Conservation (phyloP, 2,888 invertebrate genomes). For the Chaetogeoica ovagalla region DNA sequence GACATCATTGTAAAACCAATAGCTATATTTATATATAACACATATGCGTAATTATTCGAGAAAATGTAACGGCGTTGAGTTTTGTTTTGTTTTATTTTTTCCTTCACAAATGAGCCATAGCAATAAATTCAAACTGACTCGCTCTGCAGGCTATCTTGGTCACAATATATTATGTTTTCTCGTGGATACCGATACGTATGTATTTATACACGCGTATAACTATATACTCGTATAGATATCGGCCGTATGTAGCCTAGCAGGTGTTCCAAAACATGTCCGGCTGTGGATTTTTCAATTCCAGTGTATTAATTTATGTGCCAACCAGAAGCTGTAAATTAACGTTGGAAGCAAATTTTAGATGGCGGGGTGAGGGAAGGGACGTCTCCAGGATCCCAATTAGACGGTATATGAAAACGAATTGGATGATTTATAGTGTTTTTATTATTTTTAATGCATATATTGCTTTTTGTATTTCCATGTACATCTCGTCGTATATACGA, state of each 20-base stretch:
- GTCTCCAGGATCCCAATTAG: slow-evolving; percentile 41
- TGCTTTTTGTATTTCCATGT: too few species aligned
- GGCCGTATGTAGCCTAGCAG: slow-evolving; percentile 17
- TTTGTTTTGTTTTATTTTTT: too few species aligned
- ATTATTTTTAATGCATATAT: slow-evolving; percentile 19
- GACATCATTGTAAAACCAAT: too few species aligned
- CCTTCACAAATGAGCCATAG: background rate
- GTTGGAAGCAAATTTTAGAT: slow-evolving; percentile 9
- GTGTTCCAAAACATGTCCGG: slow-evolving; percentile 33
- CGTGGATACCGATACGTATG: background rate
- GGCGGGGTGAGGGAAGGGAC: background rate
- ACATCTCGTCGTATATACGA: too few species aligned
- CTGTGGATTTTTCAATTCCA: slow-evolving; percentile 46
- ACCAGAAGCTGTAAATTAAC: slow-evolving; percentile 49
- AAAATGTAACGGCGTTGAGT: too few species aligned
- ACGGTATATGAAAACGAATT: slow-evolving; percentile 31
- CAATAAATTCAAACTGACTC: background rate
- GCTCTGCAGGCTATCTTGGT: background rate
- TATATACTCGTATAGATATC: background rate
- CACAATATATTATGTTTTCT: background rate
- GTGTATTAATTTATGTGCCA: slow-evolving; percentile 40
- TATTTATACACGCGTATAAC: background rate
- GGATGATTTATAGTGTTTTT: slow-evolving; percentile 38
- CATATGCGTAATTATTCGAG: too few species aligned
- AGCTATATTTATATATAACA: too few species aligned